phyloP scores from a whole-genome alignment of 2,797 vertebrate genomes.

The Malurus splendens region DNA sequence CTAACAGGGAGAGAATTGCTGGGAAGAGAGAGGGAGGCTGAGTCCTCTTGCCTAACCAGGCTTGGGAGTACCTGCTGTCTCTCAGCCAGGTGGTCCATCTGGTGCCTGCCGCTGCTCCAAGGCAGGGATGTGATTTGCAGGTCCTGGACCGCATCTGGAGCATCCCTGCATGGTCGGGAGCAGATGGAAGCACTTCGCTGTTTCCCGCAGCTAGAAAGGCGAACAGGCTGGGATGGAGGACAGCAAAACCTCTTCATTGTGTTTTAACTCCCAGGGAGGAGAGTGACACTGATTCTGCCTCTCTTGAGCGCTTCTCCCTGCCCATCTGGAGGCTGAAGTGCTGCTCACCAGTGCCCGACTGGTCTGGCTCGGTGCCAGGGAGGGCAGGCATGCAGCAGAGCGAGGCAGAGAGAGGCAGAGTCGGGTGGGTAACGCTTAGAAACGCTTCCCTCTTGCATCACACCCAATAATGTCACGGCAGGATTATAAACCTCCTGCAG shows the following conservation, averaged over 20 bases:
- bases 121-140: conserved; percentile 38
- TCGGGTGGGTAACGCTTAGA: background rate
- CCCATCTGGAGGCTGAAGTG: background rate
- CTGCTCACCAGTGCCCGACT: background rate
- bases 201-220: background rate
- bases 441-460: background rate
- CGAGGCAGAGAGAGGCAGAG: background rate
- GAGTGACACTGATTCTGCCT: background rate
- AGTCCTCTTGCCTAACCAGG: conserved; percentile 25
- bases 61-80: conserved; percentile 41
- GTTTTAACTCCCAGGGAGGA: background rate
- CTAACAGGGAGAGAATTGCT: background rate
- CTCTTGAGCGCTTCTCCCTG: background rate
- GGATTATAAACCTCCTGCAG: conserved; percentile 1
- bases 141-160: conserved; percentile 1
- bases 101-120: conserved; percentile 9
- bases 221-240: background rate
- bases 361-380: background rate
- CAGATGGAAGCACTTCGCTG: conserved; percentile 6
- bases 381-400: background rate
- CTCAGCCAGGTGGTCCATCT: conserved; percentile 46
- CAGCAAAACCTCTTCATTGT: background rate
- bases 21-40: background rate
- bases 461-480: background rate
- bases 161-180: background rate